Conservation (phyloP, 2,888 invertebrate species). For the Chymomyza caudatula region DNA sequence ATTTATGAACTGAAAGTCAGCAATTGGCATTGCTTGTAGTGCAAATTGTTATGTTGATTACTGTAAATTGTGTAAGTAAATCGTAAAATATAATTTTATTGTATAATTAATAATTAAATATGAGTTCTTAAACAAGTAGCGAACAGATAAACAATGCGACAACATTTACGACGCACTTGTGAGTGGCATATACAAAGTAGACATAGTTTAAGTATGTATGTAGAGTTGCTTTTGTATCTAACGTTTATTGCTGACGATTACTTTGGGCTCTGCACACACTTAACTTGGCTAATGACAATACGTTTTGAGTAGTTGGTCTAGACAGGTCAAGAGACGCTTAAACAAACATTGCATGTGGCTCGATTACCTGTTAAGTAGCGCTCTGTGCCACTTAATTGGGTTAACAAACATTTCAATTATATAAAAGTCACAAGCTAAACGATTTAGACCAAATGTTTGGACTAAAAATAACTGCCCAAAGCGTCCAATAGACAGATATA, state of each 20-base stretch:
- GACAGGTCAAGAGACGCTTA: not conserved
- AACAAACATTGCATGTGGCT: no score
- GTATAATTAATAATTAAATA: slow-evolving; percentile 46
- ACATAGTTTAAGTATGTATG: no score
- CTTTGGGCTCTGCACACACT: not conserved
- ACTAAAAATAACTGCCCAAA: not conserved
- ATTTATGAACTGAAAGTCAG: slow-evolving; percentile 60
- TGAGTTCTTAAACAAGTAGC: not conserved
- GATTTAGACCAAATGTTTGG: not conserved
- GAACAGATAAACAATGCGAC: not conserved
- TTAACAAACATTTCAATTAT: not conserved
- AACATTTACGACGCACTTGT: not conserved
- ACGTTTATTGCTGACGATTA: no score
- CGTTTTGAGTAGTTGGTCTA: not conserved
- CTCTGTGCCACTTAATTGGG: not conserved
- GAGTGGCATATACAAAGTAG: slow-evolving; percentile 1
- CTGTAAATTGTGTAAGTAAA: slow-evolving; percentile 42
- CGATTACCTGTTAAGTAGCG: no score
- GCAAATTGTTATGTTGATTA: slow-evolving; percentile 48
- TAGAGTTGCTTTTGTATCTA: no score
- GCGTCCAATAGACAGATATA: not conserved
- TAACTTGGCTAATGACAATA: not conserved
- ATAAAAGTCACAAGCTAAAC: not conserved
- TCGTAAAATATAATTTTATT: slow-evolving; percentile 36
- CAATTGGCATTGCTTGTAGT: slow-evolving; percentile 40